These are phyloP conservation scores for Urocitellus parryii DNA, from an alignment of 2,113 vertebrate species.

Conservation along the genomic window DNA sequence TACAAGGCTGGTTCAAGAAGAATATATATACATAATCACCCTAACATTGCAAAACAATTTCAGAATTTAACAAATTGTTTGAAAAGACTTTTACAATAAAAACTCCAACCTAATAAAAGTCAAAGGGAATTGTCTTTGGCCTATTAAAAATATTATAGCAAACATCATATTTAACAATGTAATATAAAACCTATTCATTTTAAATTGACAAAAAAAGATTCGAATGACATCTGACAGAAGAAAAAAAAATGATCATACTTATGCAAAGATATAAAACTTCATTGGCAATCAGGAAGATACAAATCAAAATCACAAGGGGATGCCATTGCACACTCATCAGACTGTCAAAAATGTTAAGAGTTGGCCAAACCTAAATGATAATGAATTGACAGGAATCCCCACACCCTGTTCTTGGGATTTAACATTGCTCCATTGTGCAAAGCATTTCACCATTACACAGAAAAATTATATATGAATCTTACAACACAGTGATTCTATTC, in stretches of 20 bases:
- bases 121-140: not conserved
- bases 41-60: not conserved
- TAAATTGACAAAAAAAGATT: not conserved
- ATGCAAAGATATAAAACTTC: not conserved
- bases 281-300: not conserved
- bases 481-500: not conserved
- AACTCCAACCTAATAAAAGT: not conserved
- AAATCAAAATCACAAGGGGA: not conserved
- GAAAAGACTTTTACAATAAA: not conserved
- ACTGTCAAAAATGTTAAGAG: not conserved
- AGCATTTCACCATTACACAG: not conserved
- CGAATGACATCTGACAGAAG: not conserved
- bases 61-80: not conserved
- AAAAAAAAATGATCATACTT: not conserved
- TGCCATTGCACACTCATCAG: not conserved
- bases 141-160: not conserved
- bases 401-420: not conserved
- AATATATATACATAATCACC: not conserved
- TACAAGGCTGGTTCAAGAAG: not conserved
- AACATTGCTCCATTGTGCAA: not conserved
- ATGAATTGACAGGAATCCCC: not conserved
- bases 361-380: not conserved
- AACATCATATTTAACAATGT: not conserved
- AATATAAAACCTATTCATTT: not conserved
- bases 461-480: not conserved